Evolutionary conservation across 2,888 invertebrate genomes (phyloP).

Genomic region (Gryllus longicercus): DNA sequence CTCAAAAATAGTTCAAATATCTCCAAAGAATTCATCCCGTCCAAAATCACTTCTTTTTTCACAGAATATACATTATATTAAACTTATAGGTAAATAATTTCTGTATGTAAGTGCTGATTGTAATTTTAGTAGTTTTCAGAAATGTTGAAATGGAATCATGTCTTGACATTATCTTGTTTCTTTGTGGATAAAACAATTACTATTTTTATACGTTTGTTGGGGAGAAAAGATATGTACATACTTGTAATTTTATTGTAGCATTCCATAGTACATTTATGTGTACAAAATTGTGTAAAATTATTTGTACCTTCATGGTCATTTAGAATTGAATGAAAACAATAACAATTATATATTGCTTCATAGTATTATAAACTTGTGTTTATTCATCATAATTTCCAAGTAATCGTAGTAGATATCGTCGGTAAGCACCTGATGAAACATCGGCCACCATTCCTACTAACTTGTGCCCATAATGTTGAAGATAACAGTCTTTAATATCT

Average conservation of each 20-base stretch:
- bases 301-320: no score
- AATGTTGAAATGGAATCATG: not conserved
- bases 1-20: no score
- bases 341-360: no score
- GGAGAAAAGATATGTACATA: not conserved
- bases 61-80: no score
- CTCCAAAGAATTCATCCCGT: no score
- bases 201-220: slow-evolving; percentile 6
- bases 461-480: slow-evolving; percentile 43
- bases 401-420: slow-evolving; percentile 42
- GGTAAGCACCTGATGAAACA: slow-evolving; percentile 46
- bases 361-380: not conserved
- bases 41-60: no score
- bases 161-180: slow-evolving; percentile 6
- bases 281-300: not conserved
- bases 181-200: not conserved
- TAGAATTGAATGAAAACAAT: no score
- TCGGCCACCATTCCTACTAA: slow-evolving; percentile 43
- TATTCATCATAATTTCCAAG: slow-evolving; percentile 31
- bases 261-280: not conserved
- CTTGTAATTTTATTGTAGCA: slow-evolving; percentile 4
- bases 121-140: not conserved
- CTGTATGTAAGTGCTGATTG: no score
- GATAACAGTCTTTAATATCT: slow-evolving; percentile 46
- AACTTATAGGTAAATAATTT: no score